Percentiles rank a stretch among this genome's conserved stretches.
These are phyloP conservation scores for Orthosia cruda DNA, from an alignment of 2,888 invertebrate species.

Conservation along the genomic window DNA sequence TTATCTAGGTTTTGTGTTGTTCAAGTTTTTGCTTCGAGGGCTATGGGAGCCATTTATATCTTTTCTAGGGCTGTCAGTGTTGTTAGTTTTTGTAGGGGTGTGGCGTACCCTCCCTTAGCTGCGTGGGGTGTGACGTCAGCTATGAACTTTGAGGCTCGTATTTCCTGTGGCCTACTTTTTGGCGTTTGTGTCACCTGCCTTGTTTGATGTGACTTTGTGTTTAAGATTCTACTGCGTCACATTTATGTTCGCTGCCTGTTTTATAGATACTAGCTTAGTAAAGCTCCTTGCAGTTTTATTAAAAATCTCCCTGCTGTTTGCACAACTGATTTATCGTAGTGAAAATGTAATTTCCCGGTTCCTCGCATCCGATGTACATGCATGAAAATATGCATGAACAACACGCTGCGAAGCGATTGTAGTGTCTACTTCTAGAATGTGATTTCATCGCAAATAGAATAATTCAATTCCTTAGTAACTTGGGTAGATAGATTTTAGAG, in stretches of 20 bases:
- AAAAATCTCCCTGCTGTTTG: slow-evolving; percentile 54
- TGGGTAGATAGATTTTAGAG: background rate
- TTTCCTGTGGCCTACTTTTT: slow-evolving; percentile 64
- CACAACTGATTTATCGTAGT: slow-evolving; percentile 54
- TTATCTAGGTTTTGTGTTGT: slow-evolving; percentile 66
- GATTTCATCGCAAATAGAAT: slow-evolving; percentile 11
- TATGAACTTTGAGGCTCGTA: slow-evolving; percentile 55
- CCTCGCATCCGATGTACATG: slow-evolving; percentile 35
- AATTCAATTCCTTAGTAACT: slow-evolving; percentile 26
- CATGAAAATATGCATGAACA: slow-evolving; percentile 58
- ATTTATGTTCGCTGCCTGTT: background rate
- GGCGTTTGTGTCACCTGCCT: slow-evolving; percentile 56
- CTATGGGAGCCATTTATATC: slow-evolving; percentile 62
- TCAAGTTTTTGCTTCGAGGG: slow-evolving; percentile 61
- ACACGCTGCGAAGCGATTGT: slow-evolving; percentile 38
- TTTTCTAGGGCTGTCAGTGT: slow-evolving; percentile 53
- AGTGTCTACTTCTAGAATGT: slow-evolving; percentile 38
- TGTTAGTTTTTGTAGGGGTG: slow-evolving; percentile 60
- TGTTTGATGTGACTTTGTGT: slow-evolving; percentile 49
- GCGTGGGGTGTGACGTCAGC: slow-evolving; percentile 49
- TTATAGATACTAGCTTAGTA: background rate
- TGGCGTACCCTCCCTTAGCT: slow-evolving; percentile 16
- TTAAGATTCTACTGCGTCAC: slow-evolving; percentile 4
- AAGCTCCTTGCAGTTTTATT: slow-evolving; percentile 49
- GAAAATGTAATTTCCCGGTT: slow-evolving; percentile 55